Base-by-base conservation (phyloP, 1,140 invertebrate species). In the Penaeus japonicus region DNA sequence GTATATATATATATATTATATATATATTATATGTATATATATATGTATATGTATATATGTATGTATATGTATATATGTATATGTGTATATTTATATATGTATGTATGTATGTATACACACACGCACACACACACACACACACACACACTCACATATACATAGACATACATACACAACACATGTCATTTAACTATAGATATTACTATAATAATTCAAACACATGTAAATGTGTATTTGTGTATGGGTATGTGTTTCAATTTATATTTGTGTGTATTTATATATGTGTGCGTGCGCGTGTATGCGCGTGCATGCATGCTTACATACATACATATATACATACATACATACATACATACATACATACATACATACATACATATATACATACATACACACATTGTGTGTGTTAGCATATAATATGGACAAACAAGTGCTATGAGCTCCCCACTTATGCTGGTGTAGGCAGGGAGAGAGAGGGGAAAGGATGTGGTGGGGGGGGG, bases 21-120 rank as follows among this genome's bases (percentile, higher is more conserved):
- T 70, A 70, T 70, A 70, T 70, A 70, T 70, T n/a, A 70, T 70
- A 70, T 70, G 30, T 70, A 70, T 70, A 70, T 70, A 70, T 70
- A 70, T 70, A 70, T 70, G 30, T 70, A 70, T 70, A 70, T 70
- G 30, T 70, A 70, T 70, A 70, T 70, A 70, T 70, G 30, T 70
- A 70, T 70, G 30, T 70, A 70, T 70, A 70, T 70, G 30, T 70
- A 70, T 70, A n/a, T 70, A 70, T 70, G 30, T 70, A 70, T 70
- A 70, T 70, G 22, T 22, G 62, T 70, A 5, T n/a, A n/a, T n/a
- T n/a, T n/a, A n/a, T n/a, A n/a, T n/a, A n/a, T n/a, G n/a, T n/a
- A n/a, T n/a, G n/a, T n/a, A n/a, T n/a, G n/a, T n/a, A n/a, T n/a
- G n/a, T n/a, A n/a, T 73, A 75, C 4, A 12, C 47, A 47, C 4